Conservation (phyloP, 2,113 vertebrate species). For the Mixornis gularis region DNA sequence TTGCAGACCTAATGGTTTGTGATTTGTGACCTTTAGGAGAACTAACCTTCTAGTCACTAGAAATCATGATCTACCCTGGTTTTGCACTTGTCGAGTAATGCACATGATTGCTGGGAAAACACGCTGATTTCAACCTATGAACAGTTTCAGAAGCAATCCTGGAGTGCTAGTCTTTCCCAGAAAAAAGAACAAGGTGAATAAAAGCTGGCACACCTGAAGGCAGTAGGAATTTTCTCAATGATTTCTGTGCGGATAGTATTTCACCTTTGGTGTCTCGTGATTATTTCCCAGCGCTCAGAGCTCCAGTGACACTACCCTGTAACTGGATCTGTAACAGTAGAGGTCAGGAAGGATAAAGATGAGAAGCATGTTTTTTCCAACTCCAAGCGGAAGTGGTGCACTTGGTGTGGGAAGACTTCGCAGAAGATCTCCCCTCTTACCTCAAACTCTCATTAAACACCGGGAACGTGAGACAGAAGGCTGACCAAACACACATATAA, state of each 20-base stretch:
- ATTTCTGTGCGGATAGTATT: background rate
- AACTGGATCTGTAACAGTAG: background rate
- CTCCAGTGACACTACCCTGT: background rate
- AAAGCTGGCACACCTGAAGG: background rate
- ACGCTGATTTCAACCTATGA: background rate
- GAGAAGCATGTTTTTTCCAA: background rate
- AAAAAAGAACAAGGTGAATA: background rate
- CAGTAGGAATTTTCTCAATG: background rate
- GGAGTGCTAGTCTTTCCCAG: background rate
- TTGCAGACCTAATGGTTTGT: background rate
- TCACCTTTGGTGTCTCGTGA: background rate
- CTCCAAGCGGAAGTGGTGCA: background rate
- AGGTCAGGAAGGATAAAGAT: background rate
- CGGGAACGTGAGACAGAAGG: background rate
- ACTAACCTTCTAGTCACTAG: background rate
- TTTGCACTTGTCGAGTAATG: background rate
- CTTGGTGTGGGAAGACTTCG: background rate
- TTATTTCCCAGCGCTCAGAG: background rate
- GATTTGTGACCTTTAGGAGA: background rate
- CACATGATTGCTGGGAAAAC: background rate
- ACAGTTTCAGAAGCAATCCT: background rate
- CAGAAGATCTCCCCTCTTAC: background rate
- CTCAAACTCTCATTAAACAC: background rate
- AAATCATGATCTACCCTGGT: background rate
- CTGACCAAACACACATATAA: background rate